Evolutionary conservation across 2,888 invertebrate genomes (phyloP), one percentile per base, ranked within the genome.

Genomic region (Lepetodrilus schrolli): DNA sequence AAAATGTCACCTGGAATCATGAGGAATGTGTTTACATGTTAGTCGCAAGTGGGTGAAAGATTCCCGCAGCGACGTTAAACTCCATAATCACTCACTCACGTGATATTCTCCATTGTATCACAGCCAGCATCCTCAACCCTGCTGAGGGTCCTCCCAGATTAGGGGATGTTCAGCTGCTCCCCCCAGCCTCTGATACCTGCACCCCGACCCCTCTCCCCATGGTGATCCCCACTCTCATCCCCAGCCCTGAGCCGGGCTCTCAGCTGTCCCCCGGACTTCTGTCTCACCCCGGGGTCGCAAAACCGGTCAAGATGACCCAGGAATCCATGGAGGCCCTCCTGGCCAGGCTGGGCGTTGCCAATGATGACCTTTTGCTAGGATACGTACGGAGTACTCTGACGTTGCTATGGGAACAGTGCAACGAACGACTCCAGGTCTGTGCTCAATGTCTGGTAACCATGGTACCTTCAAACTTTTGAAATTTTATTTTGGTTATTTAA

Each of bases 131-230:
- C 20, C 74, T 82, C n/a, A 80, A 78, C 48, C 78, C 82, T n/a
- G 70, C 72, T 0, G 74, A 78, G 58, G 82, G 80, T 2, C 79
- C 80, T 7, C 79, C 78, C 17, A 74, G 72, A 26, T 51, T 76
- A 13, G 70, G 74, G 8, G 74, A 74, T 43, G 79, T 87, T 26
- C 83, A 83, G 65, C 75, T 87, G 13, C 79, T 86, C 3, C 86
- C 86, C 7, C 86, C 86, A 30, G 74, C 80, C 5, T 66, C 78
- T 36, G 81, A 83, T 71, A 79, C 80, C 4, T 77, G 81, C 50
- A 82, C 83, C 49, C 84, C 84, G 5, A 78, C 80, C 23, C 84
- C 85, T 13, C 83, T 87, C 2, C 86, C 86, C n/a, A 65, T 87
- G 13, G 58, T 87, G 2, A 80, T 87, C 4, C 85, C 85, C 26